Evolutionary conservation across 2,797 vertebrate genomes (phyloP).

Genomic region (Phaenicophaeus curvirostris): DNA sequence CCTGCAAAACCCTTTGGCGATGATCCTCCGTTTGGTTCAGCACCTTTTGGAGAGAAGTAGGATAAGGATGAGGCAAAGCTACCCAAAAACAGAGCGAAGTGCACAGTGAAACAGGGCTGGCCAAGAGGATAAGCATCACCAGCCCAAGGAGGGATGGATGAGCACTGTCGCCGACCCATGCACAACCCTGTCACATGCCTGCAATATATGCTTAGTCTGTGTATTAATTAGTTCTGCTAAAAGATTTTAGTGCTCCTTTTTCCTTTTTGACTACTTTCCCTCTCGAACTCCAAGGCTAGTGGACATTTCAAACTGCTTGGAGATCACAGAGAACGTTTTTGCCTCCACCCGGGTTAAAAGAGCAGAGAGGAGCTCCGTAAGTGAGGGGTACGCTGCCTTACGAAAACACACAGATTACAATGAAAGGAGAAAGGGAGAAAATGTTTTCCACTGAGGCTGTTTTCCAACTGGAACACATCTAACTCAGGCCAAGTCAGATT

Average conservation of each 20-base stretch:
- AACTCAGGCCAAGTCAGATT: conserved; percentile 27
- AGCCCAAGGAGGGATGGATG: rapidly evolving
- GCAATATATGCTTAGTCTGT: neutral
- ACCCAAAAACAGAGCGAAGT: neutral
- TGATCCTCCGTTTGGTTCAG: conserved; percentile 98
- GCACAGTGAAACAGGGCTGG: too few relatives aligned
- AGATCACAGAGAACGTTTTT: neutral
- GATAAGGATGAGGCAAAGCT: neutral
- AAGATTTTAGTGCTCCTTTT: neutral
- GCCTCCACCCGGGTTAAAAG: conserved; percentile 39
- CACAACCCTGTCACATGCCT: neutral
- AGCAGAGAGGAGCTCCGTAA: neutral
- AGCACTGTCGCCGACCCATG: neutral
- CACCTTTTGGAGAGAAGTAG: conserved; percentile 78
- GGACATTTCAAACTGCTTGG: neutral
- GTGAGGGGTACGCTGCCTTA: neutral
- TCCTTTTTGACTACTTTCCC: neutral
- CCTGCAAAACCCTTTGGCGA: conserved; percentile 94
- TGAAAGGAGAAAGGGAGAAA: neutral
- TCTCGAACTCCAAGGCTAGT: neutral
- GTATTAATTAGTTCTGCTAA: neutral
- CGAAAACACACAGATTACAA: neutral
- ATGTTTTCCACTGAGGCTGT: neutral
- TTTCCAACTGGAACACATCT: conserved; percentile 24
- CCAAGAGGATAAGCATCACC: neutral